phyloP scores from a whole-genome alignment of 2,888 invertebrate species.

The Spicauda simplicius region DNA sequence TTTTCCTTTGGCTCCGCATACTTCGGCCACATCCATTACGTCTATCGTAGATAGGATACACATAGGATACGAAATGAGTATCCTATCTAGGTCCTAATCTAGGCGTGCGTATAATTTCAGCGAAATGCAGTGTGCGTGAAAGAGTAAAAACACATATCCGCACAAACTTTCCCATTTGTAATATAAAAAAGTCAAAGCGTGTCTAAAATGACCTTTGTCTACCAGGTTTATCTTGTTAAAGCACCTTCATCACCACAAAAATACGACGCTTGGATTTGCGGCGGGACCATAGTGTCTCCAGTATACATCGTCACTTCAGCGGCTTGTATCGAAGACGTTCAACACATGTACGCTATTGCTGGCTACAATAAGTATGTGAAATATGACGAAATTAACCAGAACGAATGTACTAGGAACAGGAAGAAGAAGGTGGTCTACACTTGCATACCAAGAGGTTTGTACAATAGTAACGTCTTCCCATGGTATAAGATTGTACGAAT shows the following conservation, averaged over 20 bases:
- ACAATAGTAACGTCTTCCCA: too few relatives aligned
- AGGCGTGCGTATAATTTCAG: too few relatives aligned
- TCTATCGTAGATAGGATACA: too few relatives aligned
- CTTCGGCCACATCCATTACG: too few relatives aligned
- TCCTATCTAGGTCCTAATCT: too few relatives aligned
- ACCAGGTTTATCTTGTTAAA: constrained; percentile 44
- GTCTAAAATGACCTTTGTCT: background rate
- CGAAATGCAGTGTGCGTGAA: too few relatives aligned
- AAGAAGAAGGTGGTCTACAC: constrained; percentile 57
- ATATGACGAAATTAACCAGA: constrained; percentile 39
- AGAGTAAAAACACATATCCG: too few relatives aligned
- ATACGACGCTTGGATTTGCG: constrained; percentile 50
- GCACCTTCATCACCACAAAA: constrained; percentile 31
- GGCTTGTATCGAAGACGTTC: constrained; percentile 50
- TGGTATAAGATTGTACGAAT: too few relatives aligned
- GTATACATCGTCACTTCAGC: constrained; percentile 48
- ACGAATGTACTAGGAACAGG: constrained; percentile 50
- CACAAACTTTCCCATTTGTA: too few relatives aligned
- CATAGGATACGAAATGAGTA: too few relatives aligned
- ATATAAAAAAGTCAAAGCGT: too few relatives aligned
- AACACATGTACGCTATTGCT: constrained; percentile 48
- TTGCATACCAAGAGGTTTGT: constrained; percentile 53
- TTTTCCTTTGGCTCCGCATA: too few relatives aligned
- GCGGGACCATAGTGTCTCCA: constrained; percentile 46
- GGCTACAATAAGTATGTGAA: constrained; percentile 52